Evolutionary conservation across 2,888 invertebrate species (phyloP).

Genomic region (Meta bourneti): DNA sequence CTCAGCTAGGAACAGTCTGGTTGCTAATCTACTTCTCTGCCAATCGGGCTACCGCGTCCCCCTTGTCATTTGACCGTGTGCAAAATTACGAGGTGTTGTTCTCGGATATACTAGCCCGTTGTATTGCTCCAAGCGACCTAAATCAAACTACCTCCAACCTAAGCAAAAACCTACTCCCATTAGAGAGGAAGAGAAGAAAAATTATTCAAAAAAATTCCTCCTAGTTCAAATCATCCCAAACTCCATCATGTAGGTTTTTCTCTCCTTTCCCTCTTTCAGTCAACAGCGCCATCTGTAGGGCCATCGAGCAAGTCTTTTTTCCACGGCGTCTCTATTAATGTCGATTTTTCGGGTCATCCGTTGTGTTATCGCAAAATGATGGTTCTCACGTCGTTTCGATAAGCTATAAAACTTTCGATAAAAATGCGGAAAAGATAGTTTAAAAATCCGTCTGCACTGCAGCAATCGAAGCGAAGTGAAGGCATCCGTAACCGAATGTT

Average conservation of each 20-base stretch:
- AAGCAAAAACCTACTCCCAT: no score
- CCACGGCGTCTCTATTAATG: slow-evolving; percentile 23
- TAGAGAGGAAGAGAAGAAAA: no score
- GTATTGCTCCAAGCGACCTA: no score
- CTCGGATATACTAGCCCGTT: no score
- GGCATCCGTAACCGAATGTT: slow-evolving; percentile 19
- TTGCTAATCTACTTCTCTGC: no score
- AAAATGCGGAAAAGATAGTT: slow-evolving; percentile 37
- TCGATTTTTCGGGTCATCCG: slow-evolving; percentile 47
- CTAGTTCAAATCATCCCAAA: no score
- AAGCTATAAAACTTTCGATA: slow-evolving; percentile 39
- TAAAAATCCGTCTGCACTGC: slow-evolving; percentile 29
- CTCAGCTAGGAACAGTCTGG: no score
- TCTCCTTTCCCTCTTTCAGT: not conserved
- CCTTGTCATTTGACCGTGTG: no score
- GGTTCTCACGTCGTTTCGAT: slow-evolving; percentile 18
- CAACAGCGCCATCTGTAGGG: slow-evolving; percentile 21
- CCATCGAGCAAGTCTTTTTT: not conserved
- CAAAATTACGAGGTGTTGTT: no score
- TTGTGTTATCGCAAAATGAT: slow-evolving; percentile 21
- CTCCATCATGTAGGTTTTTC: not conserved
- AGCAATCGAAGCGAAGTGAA: not conserved
- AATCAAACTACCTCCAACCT: no score
- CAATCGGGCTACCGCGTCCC: no score
- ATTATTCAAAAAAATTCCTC: no score